Percentiles rank a stretch among this genome's conserved stretches.
These are phyloP conservation scores for Sander lucioperca DNA, from an alignment of 2,113 vertebrate genomes.

Conservation along the genomic window DNA sequence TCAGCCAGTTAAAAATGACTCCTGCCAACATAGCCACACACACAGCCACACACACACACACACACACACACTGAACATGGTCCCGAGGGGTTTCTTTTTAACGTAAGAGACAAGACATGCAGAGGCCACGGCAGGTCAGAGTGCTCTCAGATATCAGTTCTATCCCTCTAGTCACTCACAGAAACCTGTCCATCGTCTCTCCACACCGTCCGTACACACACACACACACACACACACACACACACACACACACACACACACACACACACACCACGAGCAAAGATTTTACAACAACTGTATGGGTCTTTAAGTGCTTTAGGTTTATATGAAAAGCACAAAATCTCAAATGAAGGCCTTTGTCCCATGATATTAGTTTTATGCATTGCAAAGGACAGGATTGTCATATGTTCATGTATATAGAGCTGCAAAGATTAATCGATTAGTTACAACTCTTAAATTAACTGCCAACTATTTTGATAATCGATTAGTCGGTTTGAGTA, in stretches of 20 bases:
- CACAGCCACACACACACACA: neutral
- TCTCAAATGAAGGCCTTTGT: neutral
- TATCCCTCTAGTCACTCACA: neutral
- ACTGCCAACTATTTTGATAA: no score
- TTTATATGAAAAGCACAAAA: neutral
- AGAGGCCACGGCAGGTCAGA: constrained; percentile 48
- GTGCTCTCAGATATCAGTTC: constrained; percentile 50
- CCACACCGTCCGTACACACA: no score
- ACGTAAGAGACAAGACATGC: constrained; percentile 29
- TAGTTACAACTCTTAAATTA: no score
- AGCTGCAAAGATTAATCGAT: no score
- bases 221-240: neutral
- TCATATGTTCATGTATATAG: neutral
- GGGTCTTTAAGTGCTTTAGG: neutral
- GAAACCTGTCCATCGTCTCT: constrained; percentile 1
- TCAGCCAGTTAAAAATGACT: constrained; percentile 60
- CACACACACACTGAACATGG: constrained; percentile 14
- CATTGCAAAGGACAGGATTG: neutral
- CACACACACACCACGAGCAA: neutral
- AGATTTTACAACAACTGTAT: neutral
- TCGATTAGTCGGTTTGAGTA: no score
- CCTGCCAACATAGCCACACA: constrained; percentile 40
- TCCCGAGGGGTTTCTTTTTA: constrained; percentile 35
- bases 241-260: no score
- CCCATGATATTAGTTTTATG: neutral